Conservation (phyloP, 2,113 vertebrate species). For the Proterorhinus semilunaris region DNA sequence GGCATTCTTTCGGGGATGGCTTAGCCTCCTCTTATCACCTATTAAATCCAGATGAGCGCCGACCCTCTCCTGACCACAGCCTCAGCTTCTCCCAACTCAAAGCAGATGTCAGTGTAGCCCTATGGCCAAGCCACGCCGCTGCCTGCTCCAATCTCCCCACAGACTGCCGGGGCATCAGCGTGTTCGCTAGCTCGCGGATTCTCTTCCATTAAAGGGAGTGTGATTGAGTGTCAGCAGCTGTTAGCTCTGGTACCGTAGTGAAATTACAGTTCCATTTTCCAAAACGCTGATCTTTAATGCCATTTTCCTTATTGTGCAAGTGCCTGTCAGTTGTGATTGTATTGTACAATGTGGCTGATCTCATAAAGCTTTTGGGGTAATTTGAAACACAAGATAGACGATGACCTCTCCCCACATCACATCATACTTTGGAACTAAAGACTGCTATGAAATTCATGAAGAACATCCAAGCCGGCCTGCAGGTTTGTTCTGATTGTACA, state of each 20-base stretch:
- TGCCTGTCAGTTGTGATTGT: conserved; percentile 45
- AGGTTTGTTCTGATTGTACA: conserved; percentile 12
- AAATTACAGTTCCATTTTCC: conserved; percentile 41
- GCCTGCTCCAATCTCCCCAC: neutral
- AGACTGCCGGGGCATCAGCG: conserved; percentile 18
- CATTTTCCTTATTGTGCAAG: conserved; percentile 31
- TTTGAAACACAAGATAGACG: conserved; percentile 38
- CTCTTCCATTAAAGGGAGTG: conserved; percentile 43
- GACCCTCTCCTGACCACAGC: conserved; percentile 31
- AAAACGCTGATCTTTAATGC: conserved; percentile 33
- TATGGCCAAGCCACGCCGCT: conserved; percentile 24
- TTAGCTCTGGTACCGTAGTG: conserved; percentile 20
- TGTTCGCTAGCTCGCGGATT: conserved; percentile 34
- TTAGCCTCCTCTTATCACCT: conserved; percentile 66
- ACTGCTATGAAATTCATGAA: conserved; percentile 21
- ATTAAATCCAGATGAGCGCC: conserved; percentile 71
- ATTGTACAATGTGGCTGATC: conserved; percentile 20
- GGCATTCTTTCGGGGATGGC: conserved; percentile 49
- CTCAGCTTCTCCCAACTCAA: conserved; percentile 54
- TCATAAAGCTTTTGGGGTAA: conserved; percentile 44
- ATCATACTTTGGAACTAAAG: conserved; percentile 13
- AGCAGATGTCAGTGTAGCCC: conserved; percentile 55
- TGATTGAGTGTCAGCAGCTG: conserved; percentile 33
- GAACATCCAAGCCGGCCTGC: neutral
- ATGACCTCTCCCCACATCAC: conserved; percentile 21